Base-by-base conservation (phyloP, 2,113 vertebrate genomes). In the Pygoscelis adeliae region DNA sequence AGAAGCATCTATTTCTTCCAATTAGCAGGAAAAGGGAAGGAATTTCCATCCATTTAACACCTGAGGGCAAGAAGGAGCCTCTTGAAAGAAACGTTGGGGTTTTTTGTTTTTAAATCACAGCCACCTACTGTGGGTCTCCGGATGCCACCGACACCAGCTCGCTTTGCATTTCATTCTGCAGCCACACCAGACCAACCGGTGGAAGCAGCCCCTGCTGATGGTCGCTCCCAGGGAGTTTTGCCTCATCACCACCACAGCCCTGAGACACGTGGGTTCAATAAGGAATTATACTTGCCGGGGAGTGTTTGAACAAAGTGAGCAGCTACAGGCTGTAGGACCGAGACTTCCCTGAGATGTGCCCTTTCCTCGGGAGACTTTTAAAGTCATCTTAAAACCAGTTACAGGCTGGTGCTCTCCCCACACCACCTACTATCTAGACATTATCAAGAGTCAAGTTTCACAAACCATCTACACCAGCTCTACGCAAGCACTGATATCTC, bases 21-120 rank as follows among this genome's bases (percentile, higher is more conserved):
- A 71, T 91, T 80, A 79, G 52, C 78, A 66, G 88, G 83, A 93
- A 95, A 94, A 91, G 30, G 53, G 84, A 92, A 96, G 78, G 85
- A 85, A 95, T 91, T 96, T 84, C 77, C 19, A 10, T 61, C 72
- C 32, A 2, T 81, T 91, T 94, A 84, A 82, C 65, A 87, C 93
- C 91, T 69, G 42, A 72, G 72, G 87, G 78, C 79, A 89, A 83
- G 61, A 89, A 74, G 52, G 32, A 93, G 81, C 62, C 58, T 89
- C 76, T 50, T 79, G 70, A 82, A 96, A 90, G 87, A 72, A 50
- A 74, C 4, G 1, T 15, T 42, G 49, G 34, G 36, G 5, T 2
- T 10, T 59, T 89, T 91, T 88, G 65, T 76, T 90, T 94, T 77
- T 50, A 90, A 95, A 73, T 85, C 82, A 76, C 90, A 80, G 70